Percentiles rank a stretch among this genome's conserved stretches.
phyloP scores from a whole-genome alignment of 1,140 invertebrate genomes.

The Eriocheir sinensis region DNA sequence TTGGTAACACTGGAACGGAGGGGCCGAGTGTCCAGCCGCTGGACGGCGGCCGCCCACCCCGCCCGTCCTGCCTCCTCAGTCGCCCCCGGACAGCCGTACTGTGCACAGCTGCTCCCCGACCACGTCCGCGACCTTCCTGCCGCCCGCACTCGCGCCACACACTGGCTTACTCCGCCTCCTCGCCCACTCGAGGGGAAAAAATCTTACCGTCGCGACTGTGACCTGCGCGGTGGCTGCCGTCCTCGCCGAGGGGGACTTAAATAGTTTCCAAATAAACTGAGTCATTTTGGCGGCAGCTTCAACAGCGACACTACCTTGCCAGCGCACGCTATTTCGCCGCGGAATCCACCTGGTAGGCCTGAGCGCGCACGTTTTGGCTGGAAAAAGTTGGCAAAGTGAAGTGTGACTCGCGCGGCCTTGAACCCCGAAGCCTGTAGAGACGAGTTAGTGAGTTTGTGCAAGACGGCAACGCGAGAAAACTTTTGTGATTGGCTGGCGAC shows the following conservation, averaged over 20 bases:
- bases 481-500: constrained; percentile 76
- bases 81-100: constrained; percentile 70
- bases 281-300: constrained; percentile 72
- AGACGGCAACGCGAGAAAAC: constrained; percentile 73
- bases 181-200: constrained; percentile 72
- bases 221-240: constrained; percentile 68
- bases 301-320: constrained; percentile 64
- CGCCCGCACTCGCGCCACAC: constrained; percentile 68
- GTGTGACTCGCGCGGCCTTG: constrained; percentile 71
- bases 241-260: constrained; percentile 66
- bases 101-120: constrained; percentile 62
- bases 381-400: constrained; percentile 76
- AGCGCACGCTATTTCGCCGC: constrained; percentile 52
- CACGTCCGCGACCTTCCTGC: constrained; percentile 66
- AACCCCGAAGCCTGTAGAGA: constrained; percentile 69
- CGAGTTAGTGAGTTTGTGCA: constrained; percentile 74
- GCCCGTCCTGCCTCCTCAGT: constrained; percentile 69
- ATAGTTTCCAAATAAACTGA: constrained; percentile 78
- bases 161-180: constrained; percentile 71
- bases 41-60: constrained; percentile 74
- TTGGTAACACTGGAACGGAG: constrained; percentile 73
- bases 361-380: constrained; percentile 74
- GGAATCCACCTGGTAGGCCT: constrained; percentile 59
- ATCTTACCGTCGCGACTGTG: constrained; percentile 70
- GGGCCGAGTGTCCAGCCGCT: constrained; percentile 62